A percentile compares a stretch with the other conserved stretches of the same genome.
Conservation (phyloP, 2,888 invertebrate genomes). For the Andrena fulva region DNA sequence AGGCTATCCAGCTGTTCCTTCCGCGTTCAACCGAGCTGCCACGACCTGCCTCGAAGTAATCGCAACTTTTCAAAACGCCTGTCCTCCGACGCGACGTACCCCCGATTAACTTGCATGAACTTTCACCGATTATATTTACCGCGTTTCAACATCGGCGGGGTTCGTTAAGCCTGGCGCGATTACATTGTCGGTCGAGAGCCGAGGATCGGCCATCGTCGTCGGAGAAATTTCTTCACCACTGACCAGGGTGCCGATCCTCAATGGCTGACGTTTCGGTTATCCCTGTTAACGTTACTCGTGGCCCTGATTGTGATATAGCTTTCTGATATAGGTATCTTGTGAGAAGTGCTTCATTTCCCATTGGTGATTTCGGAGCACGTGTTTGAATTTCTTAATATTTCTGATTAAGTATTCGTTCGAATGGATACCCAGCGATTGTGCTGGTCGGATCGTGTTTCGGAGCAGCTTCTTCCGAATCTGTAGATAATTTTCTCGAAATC, state of each 20-base stretch:
- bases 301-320: too few relatives aligned
- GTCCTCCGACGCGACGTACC: conserved; percentile 29
- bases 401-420: too few relatives aligned
- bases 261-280: too few relatives aligned
- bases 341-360: too few relatives aligned
- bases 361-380: too few relatives aligned
- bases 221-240: background rate
- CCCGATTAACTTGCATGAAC: conserved; percentile 40
- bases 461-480: too few relatives aligned
- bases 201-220: background rate
- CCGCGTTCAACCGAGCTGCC: conserved; percentile 43
- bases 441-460: too few relatives aligned
- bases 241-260: too few relatives aligned
- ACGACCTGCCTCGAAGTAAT: conserved; percentile 45
- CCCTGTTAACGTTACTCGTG: too few relatives aligned
- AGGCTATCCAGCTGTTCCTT: conserved; percentile 46
- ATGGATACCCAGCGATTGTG: too few relatives aligned
- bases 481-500: background rate
- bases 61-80: conserved; percentile 40
- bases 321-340: too few relatives aligned
- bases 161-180: background rate
- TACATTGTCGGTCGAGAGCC: background rate
- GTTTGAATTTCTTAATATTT: too few relatives aligned
- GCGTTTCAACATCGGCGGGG: background rate
- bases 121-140: conserved; percentile 44